phyloP scores from a whole-genome alignment of 1,140 invertebrate species.

The Chionoecetes opilio region DNA sequence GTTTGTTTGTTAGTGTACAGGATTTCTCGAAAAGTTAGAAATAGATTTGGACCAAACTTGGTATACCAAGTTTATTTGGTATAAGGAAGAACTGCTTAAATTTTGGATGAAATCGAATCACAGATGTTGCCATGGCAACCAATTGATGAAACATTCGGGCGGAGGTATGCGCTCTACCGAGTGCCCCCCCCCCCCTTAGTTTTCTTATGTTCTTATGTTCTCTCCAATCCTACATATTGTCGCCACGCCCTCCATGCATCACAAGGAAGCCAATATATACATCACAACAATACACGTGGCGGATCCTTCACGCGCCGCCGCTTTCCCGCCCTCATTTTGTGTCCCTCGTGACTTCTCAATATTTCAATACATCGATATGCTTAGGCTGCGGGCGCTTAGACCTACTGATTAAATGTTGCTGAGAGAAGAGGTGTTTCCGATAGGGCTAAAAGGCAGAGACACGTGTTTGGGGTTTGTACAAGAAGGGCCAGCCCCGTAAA shows the following conservation, averaged over 20 bases:
- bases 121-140: too few species aligned
- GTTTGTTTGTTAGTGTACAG: too few species aligned
- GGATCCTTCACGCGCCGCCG: neutral
- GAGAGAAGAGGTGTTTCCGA: neutral
- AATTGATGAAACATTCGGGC: too few species aligned
- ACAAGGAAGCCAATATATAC: constrained; percentile 11
- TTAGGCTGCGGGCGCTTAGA: constrained; percentile 1
- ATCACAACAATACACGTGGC: neutral
- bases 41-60: too few species aligned
- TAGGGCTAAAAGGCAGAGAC: neutral
- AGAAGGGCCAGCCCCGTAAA: neutral
- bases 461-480: neutral
- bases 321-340: neutral
- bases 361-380: neutral
- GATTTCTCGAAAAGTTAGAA: too few species aligned
- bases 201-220: too few species aligned
- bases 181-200: neutral
- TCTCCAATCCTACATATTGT: too few species aligned
- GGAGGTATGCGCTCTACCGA: too few species aligned
- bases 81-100: too few species aligned
- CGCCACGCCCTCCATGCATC: neutral
- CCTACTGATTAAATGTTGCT: constrained; percentile 21
- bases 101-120: too few species aligned
- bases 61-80: too few species aligned
- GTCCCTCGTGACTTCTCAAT: neutral